A percentile compares a stretch with the other conserved stretches of the same genome.
Evolutionary conservation across 2,797 vertebrate genomes (phyloP).

Genomic region (Alcedo quadribrachys): DNA sequence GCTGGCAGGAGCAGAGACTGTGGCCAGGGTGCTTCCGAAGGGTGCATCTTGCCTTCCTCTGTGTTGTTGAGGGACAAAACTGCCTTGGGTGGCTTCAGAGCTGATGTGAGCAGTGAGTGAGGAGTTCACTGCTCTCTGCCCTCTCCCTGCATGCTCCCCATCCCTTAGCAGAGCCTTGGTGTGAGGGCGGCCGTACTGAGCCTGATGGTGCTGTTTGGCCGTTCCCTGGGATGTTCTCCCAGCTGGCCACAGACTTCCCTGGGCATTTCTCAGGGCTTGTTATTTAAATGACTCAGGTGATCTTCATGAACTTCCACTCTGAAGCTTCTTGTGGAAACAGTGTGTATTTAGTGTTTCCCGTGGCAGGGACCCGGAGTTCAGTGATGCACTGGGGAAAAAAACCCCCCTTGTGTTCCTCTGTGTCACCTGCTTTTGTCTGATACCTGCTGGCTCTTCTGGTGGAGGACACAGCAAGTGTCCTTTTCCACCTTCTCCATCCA

Average conservation of each 20-base stretch:
- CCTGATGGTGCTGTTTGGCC: background rate
- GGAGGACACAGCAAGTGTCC: accelerated
- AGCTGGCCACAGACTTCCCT: background rate
- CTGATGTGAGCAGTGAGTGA: background rate
- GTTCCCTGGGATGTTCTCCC: background rate
- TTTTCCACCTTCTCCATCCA: background rate
- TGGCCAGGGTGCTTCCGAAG: background rate
- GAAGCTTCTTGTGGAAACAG: background rate
- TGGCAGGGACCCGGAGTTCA: background rate
- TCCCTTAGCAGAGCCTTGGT: background rate
- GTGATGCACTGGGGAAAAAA: accelerated
- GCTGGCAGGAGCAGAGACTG: background rate
- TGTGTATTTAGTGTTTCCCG: background rate
- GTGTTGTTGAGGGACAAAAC: background rate
- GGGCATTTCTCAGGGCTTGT: background rate
- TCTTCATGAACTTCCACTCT: background rate
- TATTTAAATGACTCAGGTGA: background rate
- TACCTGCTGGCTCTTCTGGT: background rate
- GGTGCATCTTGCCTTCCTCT: background rate
- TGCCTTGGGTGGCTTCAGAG: background rate
- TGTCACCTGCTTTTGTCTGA: background rate
- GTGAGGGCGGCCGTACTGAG: accelerated
- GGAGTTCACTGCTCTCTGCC: background rate
- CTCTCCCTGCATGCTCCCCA: background rate
- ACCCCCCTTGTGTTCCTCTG: background rate